Conservation (phyloP, 2,113 vertebrate genomes). For the Bufo gargarizans region DNA sequence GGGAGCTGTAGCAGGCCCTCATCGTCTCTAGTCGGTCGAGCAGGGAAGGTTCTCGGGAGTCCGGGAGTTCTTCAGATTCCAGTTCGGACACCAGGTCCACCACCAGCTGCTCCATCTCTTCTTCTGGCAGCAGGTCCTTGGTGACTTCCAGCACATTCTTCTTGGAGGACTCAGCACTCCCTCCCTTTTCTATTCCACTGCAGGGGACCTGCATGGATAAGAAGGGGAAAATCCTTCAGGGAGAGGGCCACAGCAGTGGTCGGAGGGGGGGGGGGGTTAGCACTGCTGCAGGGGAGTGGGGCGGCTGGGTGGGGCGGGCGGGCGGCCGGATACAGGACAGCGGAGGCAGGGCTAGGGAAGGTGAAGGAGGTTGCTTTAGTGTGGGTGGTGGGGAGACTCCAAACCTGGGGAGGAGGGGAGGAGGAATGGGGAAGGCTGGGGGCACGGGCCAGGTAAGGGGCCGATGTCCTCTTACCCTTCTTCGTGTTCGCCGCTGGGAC, state of each 20-base stretch:
- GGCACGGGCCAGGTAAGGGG: neutral
- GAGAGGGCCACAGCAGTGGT: too few relatives aligned
- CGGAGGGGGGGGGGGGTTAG: too few relatives aligned
- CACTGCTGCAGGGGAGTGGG: too few relatives aligned
- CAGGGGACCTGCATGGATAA: neutral
- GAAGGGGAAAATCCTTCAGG: neutral
- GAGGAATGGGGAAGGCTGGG: neutral
- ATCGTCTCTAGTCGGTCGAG: neutral
- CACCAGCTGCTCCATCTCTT: neutral
- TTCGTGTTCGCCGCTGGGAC: neutral
- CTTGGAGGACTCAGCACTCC: neutral
- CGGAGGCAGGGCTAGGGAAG: too few relatives aligned
- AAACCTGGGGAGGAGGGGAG: neutral
- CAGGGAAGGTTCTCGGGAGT: neutral
- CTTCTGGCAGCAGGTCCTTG: neutral
- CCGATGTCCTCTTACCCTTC: neutral
- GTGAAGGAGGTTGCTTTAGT: neutral
- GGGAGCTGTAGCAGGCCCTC: too few relatives aligned
- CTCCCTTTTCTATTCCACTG: neutral
- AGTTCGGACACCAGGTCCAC: neutral
- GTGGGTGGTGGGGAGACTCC: neutral
- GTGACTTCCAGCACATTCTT: neutral
- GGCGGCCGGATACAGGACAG: too few relatives aligned
- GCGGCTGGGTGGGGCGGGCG: too few relatives aligned
- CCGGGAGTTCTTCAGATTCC: neutral